These are phyloP conservation scores for Thyatira batis DNA, from an alignment of 2,888 invertebrate species.

Conservation along the genomic window DNA sequence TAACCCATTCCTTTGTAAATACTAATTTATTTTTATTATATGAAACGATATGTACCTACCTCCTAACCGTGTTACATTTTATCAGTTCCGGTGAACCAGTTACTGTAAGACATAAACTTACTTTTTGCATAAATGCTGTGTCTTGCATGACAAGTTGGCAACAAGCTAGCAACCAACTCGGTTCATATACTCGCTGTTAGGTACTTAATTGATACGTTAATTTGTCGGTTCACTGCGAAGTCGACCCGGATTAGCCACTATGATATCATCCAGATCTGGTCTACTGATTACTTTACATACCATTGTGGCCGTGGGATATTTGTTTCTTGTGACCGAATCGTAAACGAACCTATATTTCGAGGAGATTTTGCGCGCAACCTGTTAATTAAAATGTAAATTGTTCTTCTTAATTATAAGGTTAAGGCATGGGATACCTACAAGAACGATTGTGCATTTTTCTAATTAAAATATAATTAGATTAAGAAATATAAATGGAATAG, in stretches of 20 bases:
- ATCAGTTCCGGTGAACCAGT: neutral
- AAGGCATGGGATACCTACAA: neutral
- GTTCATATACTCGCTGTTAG: neutral
- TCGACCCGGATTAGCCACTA: slow-evolving; percentile 46
- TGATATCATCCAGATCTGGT: slow-evolving; percentile 64
- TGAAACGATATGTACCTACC: neutral
- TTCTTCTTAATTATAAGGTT: neutral
- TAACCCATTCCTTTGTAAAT: no score
- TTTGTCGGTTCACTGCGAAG: slow-evolving; percentile 31
- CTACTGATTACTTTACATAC: slow-evolving; percentile 41
- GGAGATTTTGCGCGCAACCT: neutral
- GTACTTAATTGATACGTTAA: slow-evolving; percentile 16
- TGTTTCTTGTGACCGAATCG: slow-evolving; percentile 13
- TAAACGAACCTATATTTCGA: neutral
- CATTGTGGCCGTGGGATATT: slow-evolving; percentile 46
- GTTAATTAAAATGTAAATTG: neutral
- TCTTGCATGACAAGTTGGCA: neutral
- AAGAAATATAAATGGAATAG: no score
- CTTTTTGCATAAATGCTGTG: neutral
- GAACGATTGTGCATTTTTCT: neutral
- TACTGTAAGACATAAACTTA: neutral
- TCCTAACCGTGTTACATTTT: neutral
- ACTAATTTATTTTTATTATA: no score
- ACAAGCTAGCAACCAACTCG: neutral
- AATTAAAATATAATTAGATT: no score